Evolutionary conservation across 1,140 invertebrate species (phyloP), one percentile per base, ranked within the genome.

Genomic region (Drosophila subpulchrella): DNA sequence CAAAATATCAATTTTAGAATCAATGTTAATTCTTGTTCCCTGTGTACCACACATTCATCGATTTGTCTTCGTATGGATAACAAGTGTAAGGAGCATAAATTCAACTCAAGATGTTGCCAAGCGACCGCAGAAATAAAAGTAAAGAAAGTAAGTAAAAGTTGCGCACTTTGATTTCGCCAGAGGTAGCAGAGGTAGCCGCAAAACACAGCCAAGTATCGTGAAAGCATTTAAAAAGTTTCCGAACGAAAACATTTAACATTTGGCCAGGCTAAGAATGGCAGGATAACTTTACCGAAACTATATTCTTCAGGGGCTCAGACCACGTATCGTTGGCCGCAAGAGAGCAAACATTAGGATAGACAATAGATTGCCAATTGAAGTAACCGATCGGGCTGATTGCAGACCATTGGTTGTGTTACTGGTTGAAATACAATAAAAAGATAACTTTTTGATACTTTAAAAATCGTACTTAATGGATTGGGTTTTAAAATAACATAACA

Each of bases 161-260:
- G 60, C 7, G 63, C 50, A 32, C 36, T 54, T 53, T 24, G 66
- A 70, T 56, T 68, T 70, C 20, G 46, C 46, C 65, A 68, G 30
- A 65, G 63, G 36, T 63, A 70, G 12, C 41, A 4, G 15, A 36
- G 42, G 51, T 34, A 32, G 36, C 42, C 48, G 15, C 27, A 27
- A 41, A 41, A 48, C 67, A 39, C 36, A 17, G 51, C 6, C 42
- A 68, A 68, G 61, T 66, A 68, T 57, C 44, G 44, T 71, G 42
- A 58, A 71, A 58, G 65, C 51, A 71, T 71, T 71, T 71, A 58
- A 58, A 71, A 71, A 71, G 65, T 71, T 71, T n/a, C 20, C 2
- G n/a, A 20, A 20, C 51, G 30, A 39, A 71, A 72, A 36, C 51
- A 58, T 70, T 71, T 48, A 70, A 71, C 67, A 70, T 71, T 71